Evolutionary conservation across 2,797 vertebrate species (phyloP), one percentile per base, ranked within the genome.

Genomic region (Diplodus puntazzo): DNA sequence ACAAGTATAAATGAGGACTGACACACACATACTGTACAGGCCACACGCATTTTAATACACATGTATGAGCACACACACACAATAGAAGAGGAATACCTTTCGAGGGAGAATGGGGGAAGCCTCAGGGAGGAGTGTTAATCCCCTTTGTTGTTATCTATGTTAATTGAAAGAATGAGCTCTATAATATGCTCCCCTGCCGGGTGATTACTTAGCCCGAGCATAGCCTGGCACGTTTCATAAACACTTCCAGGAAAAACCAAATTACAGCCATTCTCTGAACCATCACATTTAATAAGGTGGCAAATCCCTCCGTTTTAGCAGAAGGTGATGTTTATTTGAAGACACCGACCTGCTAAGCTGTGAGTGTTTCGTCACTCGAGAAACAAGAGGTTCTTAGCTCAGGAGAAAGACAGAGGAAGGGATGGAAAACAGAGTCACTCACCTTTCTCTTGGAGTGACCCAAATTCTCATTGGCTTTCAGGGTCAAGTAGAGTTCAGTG

Each of bases 151-250:
- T 91, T 92, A 89, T 90, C 68, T 5, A 52, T 88, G 89, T 85
- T 92, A 92, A 94, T 93, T 93, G 88, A 89, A 90, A 88, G 84
- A 94, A 89, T 73, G 86, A 87, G 87, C 76, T 84, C 69, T 89
- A 81, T 88, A 86, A 92, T 89, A 75, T 39, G 76, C 67, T 77
- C 80, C 66, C 90, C 87, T 74, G 77, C 89, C 90, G 89, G 71
- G 89, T 79, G 72, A 87, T 89, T 89, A 86, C 81, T 88, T 89
- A 84, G 79, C 73, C 75, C 59, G 46, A 85, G 78, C 81, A 75
- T 43, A 74, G 79, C 59, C 75, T 67, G 75, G 72, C 76, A 83
- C n/a, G 6, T 77, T 87, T 84, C 77, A 88, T 74, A 88, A 93
- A 89, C 89, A 93, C 80, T 92, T 91, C 89, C 60, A 83, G 67